A percentile compares a stretch with the other conserved stretches of the same genome.
phyloP scores from a whole-genome alignment of 2,797 vertebrate species.

The Poecilia wingei region DNA sequence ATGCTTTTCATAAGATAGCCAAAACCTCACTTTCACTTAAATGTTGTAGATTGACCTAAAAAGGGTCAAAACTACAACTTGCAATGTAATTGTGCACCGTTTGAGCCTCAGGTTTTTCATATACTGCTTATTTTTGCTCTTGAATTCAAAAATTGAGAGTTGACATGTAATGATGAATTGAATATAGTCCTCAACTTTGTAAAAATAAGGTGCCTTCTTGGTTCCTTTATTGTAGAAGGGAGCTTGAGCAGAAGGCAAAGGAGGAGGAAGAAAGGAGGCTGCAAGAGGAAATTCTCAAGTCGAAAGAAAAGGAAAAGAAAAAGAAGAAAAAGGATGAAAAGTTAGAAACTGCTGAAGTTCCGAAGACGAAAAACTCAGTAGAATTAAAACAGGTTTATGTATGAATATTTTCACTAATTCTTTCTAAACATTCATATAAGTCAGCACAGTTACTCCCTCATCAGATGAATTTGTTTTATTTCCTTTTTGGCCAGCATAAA shows the following conservation, averaged over 20 bases:
- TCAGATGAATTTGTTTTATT: conserved; percentile 1
- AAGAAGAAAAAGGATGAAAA: conserved; percentile 74
- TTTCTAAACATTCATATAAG: background rate
- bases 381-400: conserved; percentile 76
- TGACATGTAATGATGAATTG: background rate
- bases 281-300: conserved; percentile 74
- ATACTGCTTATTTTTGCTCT: background rate
- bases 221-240: conserved; percentile 61
- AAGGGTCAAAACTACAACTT: background rate
- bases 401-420: background rate
- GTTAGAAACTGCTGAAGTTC: conserved; percentile 71
- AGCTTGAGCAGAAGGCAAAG: conserved; percentile 64
- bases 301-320: conserved; percentile 82
- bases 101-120: background rate
- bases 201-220: background rate
- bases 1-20: background rate
- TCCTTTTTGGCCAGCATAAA: conserved; percentile 40
- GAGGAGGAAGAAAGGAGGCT: conserved; percentile 77
- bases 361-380: conserved; percentile 68
- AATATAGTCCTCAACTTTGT: background rate
- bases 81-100: background rate
- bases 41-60: background rate
- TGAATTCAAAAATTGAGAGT: background rate
- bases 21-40: background rate
- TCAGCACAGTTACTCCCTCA: background rate